These are phyloP conservation scores for Babylonia areolata DNA, from an alignment of 1,140 invertebrate genomes.

Conservation along the genomic window DNA sequence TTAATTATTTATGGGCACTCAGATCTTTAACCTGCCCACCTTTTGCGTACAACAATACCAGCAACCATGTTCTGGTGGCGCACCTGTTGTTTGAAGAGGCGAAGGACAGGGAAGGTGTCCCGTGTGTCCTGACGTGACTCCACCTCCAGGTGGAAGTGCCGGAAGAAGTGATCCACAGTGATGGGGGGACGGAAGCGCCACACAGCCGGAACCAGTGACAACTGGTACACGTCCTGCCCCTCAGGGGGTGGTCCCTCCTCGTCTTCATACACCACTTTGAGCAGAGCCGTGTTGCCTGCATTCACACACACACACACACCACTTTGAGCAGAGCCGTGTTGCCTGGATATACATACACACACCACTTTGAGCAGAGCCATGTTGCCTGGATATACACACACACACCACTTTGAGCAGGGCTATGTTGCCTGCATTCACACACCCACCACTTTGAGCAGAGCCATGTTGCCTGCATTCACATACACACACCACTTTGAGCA, in stretches of 20 bases:
- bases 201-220: conserved; percentile 45
- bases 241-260: not conserved
- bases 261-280: conserved; percentile 59
- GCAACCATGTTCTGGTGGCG: too few species aligned
- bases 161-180: conserved; percentile 46
- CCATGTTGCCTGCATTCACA: too few species aligned
- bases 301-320: not conserved
- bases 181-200: conserved; percentile 43
- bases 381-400: too few species aligned
- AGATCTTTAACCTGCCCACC: too few species aligned
- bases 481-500: too few species aligned
- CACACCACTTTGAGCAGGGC: too few species aligned
- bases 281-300: conserved; percentile 49
- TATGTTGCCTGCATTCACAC: too few species aligned
- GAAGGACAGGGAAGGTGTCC: not conserved
- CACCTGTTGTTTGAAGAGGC: conserved; percentile 41
- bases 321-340: conserved; percentile 47
- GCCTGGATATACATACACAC: too few species aligned
- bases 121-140: not conserved
- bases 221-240: not conserved
- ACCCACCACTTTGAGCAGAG: too few species aligned
- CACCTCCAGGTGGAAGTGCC: conserved; percentile 43
- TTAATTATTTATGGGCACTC: too few species aligned
- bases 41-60: too few species aligned
- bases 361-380: too few species aligned